Evolutionary conservation across 1,140 invertebrate species (phyloP).

Genomic region (Subanguina moxae): DNA sequence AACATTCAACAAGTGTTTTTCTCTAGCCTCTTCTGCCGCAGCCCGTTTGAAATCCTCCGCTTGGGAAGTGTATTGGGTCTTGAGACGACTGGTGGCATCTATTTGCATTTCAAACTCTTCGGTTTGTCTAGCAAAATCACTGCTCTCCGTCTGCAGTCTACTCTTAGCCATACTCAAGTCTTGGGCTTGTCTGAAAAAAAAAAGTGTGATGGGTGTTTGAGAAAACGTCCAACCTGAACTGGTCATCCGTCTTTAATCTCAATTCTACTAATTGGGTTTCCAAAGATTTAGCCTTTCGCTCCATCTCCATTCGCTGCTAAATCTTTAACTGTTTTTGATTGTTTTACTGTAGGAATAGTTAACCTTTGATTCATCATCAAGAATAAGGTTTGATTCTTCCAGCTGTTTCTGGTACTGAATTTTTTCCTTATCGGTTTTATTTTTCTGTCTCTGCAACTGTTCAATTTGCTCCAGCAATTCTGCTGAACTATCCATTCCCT

Average conservation of each 20-base stretch:
- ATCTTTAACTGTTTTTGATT: too few species aligned
- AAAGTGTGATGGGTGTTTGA: too few species aligned
- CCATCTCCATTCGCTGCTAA: slow-evolving; percentile 77
- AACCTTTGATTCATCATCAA: slow-evolving; percentile 75
- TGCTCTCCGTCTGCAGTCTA: slow-evolving; percentile 91
- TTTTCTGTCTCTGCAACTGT: slow-evolving; percentile 95
- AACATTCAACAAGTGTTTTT: slow-evolving; percentile 59
- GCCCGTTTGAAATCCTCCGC: slow-evolving; percentile 92
- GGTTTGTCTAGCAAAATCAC: slow-evolving; percentile 83
- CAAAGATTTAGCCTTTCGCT: slow-evolving; percentile 46
- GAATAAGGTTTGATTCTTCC: slow-evolving; percentile 81
- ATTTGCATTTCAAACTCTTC: slow-evolving; percentile 95
- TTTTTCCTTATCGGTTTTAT: slow-evolving; percentile 91
- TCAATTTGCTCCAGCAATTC: slow-evolving; percentile 99
- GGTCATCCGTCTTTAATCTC: slow-evolving; percentile 88
- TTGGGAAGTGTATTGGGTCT: slow-evolving; percentile 86
- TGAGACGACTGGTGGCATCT: slow-evolving; percentile 90
- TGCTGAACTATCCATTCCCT: slow-evolving; percentile 93
- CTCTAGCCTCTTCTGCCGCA: slow-evolving; percentile 83
- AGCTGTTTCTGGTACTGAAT: slow-evolving; percentile 83
- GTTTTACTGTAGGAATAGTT: slow-evolving; percentile 60
- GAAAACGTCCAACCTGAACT: slow-evolving; percentile 56
- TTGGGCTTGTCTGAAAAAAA: slow-evolving; percentile 67
- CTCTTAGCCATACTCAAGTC: slow-evolving; percentile 93
- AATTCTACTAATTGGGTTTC: slow-evolving; percentile 73